These are phyloP conservation scores for Ciona savignyi DNA, from an alignment of 23 tunicate genomes.

Conservation along the genomic window DNA sequence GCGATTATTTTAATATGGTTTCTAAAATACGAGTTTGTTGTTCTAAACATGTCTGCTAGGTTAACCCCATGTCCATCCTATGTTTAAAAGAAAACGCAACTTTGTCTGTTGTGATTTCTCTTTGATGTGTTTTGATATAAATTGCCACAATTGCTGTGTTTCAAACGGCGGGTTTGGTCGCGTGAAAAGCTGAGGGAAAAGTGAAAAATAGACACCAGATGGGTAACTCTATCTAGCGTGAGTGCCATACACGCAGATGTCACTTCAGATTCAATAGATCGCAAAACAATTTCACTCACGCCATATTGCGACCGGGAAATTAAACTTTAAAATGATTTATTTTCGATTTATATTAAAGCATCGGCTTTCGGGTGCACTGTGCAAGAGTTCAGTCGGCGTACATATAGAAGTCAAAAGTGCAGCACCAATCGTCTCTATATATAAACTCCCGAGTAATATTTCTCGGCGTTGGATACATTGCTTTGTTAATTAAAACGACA, in stretches of 20 bases:
- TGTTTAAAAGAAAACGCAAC: no score
- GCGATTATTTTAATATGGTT: no score
- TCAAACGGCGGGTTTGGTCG: no score
- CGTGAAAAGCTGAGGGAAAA: no score
- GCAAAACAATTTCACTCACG: background rate
- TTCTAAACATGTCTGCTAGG: no score
- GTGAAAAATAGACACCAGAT: background rate
- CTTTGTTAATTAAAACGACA: background rate
- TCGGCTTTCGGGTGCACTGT: background rate
- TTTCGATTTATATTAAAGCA: background rate
- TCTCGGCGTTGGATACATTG: background rate
- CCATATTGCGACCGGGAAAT: background rate
- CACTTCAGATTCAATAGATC: no score
- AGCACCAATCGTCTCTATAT: background rate
- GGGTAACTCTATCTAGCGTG: background rate
- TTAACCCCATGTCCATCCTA: no score
- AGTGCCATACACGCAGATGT: background rate
- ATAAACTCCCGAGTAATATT: background rate
- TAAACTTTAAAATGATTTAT: no score
- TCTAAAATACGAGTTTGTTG: no score
- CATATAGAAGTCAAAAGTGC: background rate
- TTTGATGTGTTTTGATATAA: no score
- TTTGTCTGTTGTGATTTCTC: no score
- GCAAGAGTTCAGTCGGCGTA: background rate
- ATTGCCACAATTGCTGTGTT: no score